phyloP scores from a whole-genome alignment of 2,113 vertebrate species.

The Sisor rabdophorus region DNA sequence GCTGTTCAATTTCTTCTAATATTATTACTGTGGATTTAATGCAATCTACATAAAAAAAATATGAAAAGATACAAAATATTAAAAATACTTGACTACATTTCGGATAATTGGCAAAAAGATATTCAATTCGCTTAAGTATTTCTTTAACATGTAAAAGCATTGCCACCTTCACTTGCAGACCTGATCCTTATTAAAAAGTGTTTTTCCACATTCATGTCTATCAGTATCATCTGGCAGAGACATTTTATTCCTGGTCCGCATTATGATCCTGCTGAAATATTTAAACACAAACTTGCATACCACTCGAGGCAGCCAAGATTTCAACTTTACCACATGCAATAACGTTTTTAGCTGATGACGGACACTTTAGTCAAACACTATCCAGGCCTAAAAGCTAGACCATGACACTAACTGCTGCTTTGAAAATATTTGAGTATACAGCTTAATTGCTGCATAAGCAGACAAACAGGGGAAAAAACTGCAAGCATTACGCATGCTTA shows the following conservation, averaged over 20 bases:
- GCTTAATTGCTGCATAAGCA: not conserved
- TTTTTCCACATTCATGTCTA: no score
- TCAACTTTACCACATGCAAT: slow-evolving; percentile 41
- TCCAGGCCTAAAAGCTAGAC: not conserved
- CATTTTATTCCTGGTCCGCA: no score
- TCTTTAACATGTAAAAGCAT: not conserved
- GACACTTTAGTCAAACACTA: slow-evolving; percentile 16
- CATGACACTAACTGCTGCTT: not conserved
- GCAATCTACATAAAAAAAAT: not conserved
- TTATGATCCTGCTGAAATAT: not conserved
- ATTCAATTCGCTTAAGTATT: not conserved
- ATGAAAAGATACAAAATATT: not conserved
- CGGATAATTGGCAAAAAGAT: not conserved
- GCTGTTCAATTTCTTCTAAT: not conserved
- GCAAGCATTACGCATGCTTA: slow-evolving; percentile 61
- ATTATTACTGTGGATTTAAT: not conserved
- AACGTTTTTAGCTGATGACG: no score
- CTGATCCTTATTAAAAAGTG: not conserved
- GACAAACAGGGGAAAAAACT: not conserved
- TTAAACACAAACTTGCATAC: slow-evolving; percentile 2
- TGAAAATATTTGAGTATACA: not conserved
- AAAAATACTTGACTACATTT: not conserved
- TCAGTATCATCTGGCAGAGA: no score
- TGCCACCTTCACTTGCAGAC: not conserved
- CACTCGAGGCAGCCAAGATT: not conserved